These are phyloP conservation scores for Lipophrys pholis DNA, from an alignment of 2,113 vertebrate species.

Conservation along the genomic window DNA sequence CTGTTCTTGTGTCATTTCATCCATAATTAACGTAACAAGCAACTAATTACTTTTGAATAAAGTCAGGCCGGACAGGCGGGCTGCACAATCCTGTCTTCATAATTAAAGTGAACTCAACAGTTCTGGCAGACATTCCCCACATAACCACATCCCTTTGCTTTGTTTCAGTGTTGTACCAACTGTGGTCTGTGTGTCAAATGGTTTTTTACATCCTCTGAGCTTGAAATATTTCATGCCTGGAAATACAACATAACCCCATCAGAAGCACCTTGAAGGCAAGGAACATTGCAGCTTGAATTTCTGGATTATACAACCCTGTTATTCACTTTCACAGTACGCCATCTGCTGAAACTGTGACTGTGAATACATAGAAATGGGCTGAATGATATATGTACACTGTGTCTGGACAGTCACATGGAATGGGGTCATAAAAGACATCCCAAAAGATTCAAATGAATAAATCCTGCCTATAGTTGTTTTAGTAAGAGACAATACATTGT, in stretches of 20 bases:
- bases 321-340: conserved; percentile 12
- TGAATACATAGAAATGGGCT: conserved; percentile 16
- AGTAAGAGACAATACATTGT: conserved; percentile 9
- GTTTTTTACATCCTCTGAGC: conserved; percentile 33
- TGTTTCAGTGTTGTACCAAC: conserved; percentile 41
- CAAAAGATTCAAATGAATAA: conserved; percentile 1
- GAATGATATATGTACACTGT: background rate
- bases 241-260: conserved; percentile 25
- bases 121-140: conserved; percentile 64
- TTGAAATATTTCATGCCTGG: conserved; percentile 38
- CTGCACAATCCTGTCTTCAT: conserved; percentile 72
- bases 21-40: conserved; percentile 77
- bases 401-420: background rate
- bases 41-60: conserved; percentile 77
- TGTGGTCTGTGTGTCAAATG: conserved; percentile 45
- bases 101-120: conserved; percentile 74
- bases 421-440: conserved; percentile 1
- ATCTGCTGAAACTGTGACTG: background rate
- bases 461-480: background rate
- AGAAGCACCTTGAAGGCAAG: conserved; percentile 19
- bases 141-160: conserved; percentile 53
- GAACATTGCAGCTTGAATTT: conserved; percentile 16
- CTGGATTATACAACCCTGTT: conserved; percentile 21
- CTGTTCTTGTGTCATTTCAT: conserved; percentile 68
- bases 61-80: conserved; percentile 69